These are phyloP conservation scores for Alauda arvensis DNA, from an alignment of 2,797 vertebrate genomes.

Conservation along the genomic window DNA sequence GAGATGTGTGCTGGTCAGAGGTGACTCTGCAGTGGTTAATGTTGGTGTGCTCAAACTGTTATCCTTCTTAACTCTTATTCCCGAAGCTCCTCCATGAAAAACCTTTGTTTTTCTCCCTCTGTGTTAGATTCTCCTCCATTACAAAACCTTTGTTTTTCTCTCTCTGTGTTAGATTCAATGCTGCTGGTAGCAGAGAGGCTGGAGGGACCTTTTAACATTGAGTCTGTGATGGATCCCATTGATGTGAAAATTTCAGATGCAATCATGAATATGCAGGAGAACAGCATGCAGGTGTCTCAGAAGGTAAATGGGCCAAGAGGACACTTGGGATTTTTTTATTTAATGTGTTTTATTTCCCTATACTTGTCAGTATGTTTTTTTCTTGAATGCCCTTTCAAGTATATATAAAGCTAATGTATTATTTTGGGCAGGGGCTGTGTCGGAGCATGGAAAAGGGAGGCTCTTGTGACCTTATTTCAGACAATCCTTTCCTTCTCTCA, in stretches of 20 bases:
- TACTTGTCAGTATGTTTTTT: not conserved
- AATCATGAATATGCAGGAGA: constrained; percentile 99
- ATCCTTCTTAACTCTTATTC: not conserved
- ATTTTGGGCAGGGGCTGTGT: not conserved
- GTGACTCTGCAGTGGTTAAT: not conserved
- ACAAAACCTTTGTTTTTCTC: not conserved
- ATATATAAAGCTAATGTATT: not conserved
- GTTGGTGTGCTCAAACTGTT: not conserved
- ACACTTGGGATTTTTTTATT: not conserved
- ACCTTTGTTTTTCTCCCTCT: rapidly evolving
- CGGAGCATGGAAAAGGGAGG: not conserved
- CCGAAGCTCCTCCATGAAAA: not conserved
- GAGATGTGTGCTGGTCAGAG: not conserved
- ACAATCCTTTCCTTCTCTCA: not conserved
- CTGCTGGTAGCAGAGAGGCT: constrained; percentile 87
- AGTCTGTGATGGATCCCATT: constrained; percentile 94
- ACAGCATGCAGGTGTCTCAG: constrained; percentile 95
- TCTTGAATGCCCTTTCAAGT: not conserved
- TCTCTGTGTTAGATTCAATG: constrained; percentile 84
- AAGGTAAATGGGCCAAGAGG: constrained; percentile 74
- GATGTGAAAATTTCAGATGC: constrained; percentile 97
- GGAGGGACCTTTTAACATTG: constrained; percentile 96
- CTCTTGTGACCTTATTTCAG: not conserved
- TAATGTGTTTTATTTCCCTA: not conserved
- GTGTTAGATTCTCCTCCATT: not conserved